Evolutionary conservation across 37 sponge, comb jelly and placozoan species (phyloP), one percentile per base, ranked within the genome.

Genomic region (Cliona cf. orientalis): DNA sequence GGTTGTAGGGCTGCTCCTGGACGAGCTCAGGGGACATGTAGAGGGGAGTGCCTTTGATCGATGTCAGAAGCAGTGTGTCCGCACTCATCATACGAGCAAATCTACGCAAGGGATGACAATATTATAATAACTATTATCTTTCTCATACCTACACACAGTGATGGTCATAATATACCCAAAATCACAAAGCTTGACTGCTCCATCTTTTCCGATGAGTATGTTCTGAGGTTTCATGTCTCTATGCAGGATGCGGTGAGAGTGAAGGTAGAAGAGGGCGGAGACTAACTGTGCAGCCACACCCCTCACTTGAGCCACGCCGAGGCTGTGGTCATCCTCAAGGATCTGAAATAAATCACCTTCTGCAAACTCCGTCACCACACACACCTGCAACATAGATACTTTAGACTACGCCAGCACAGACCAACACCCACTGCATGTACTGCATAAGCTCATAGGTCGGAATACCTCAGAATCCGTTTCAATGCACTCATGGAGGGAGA

Each of bases 171-270:
- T 78, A 49, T 73, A 89, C 89, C 97, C 97, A 84, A 97, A 97
- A 66, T 97, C 97, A 79, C 97, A 97, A 28, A 97, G 87, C 42
- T 97, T 97, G 33, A 94, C 72, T 2, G 55, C 32, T 32, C 97
- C 95, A 44, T 80, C 86, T 42, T 91, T 91, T 26, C 92, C 94
- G n/a, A 97, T 58, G 39, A 97, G 89, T 12, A 97, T 89, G 69
- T 97, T 97, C 72, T 97, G 97, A n/a, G 97, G 97, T 66, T 97
- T 97, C 95, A 97, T 97, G 84, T 97, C 97, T 17, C 97, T 71
- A 69, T 97, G 97, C 0, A 97, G 85, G 68, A 97, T 97, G 17
- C 95, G 86, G 36, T 89, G 85, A 19, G 97, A 94, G 70, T 97
- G 97, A 2, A 97, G 87, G 70, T 97, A 97, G 75, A 84, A 94